Evolutionary conservation across 2,888 invertebrate genomes (phyloP).

Genomic region (Entomobrya multifasciata): DNA sequence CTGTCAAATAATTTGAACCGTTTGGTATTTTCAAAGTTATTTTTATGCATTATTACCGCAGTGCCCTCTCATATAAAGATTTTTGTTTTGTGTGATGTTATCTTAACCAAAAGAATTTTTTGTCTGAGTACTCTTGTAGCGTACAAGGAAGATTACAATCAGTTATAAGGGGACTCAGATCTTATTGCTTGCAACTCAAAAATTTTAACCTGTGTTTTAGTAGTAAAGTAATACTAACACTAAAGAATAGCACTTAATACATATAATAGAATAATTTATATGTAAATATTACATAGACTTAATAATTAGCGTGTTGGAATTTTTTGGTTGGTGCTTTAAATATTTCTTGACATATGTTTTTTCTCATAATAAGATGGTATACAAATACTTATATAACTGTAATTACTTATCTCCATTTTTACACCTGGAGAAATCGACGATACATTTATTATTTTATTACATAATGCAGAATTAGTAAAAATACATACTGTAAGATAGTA

Average conservation of each 20-base stretch:
- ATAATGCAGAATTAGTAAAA: conserved; percentile 42
- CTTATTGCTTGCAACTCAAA: conserved; percentile 57
- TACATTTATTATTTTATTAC: neutral
- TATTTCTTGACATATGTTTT: conserved; percentile 11
- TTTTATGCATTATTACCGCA: neutral
- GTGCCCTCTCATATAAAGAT: neutral
- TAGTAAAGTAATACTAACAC: conserved; percentile 39
- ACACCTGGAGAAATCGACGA: neutral
- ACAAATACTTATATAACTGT: conserved; percentile 31
- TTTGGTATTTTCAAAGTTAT: conserved; percentile 1
- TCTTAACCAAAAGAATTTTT: neutral
- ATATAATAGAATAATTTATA: conserved; percentile 3
- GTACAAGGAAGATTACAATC: conserved; percentile 52
- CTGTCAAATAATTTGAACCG: conserved; percentile 43
- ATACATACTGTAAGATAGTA: conserved; percentile 30
- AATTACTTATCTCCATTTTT: neutral
- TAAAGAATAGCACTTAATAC: neutral
- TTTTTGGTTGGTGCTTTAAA: conserved; percentile 62
- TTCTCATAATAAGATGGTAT: conserved; percentile 30
- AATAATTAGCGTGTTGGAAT: conserved; percentile 52
- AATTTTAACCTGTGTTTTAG: neutral
- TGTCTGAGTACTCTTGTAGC: conserved; percentile 27
- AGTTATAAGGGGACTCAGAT: conserved; percentile 42
- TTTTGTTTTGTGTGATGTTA: conserved; percentile 29
- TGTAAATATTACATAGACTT: conserved; percentile 1